Conservation (phyloP, 2,113 vertebrate genomes). For the Sterna hirundo region DNA sequence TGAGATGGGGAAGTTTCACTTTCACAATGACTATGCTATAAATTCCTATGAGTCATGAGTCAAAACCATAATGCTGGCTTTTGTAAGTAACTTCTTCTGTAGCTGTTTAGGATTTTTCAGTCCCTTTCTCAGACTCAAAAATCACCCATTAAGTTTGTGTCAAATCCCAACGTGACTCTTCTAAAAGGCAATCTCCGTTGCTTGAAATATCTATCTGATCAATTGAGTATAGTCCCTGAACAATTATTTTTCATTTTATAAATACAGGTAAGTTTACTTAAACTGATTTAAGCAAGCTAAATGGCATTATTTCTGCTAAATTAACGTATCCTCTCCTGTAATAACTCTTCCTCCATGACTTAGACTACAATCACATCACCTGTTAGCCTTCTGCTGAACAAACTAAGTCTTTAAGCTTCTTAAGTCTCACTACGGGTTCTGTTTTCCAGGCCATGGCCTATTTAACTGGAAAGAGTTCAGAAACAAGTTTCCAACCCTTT, state of each 20-base stretch:
- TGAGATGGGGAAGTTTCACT: background rate
- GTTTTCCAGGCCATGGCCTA: conserved; percentile 28
- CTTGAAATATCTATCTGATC: background rate
- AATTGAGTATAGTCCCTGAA: background rate
- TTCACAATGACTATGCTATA: background rate
- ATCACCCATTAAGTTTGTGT: background rate
- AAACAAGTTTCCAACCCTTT: background rate
- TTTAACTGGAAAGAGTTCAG: conserved; percentile 8
- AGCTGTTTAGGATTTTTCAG: background rate
- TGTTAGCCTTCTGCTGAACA: conserved; percentile 6
- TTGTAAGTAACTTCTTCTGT: background rate
- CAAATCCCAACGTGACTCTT: background rate
- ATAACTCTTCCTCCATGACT: conserved; percentile 3
- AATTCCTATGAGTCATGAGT: background rate
- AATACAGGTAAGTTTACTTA: background rate
- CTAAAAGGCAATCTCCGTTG: background rate
- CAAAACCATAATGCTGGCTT: background rate
- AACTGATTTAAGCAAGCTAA: background rate
- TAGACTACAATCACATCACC: background rate
- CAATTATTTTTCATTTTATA: background rate
- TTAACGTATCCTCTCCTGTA: background rate
- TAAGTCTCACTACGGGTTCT: background rate
- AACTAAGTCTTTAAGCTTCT: conserved; percentile 51
- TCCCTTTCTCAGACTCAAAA: background rate
- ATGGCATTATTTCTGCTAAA: background rate